Conservation (phyloP, 2,797 vertebrate species). For the Neopelma chrysocephalum region DNA sequence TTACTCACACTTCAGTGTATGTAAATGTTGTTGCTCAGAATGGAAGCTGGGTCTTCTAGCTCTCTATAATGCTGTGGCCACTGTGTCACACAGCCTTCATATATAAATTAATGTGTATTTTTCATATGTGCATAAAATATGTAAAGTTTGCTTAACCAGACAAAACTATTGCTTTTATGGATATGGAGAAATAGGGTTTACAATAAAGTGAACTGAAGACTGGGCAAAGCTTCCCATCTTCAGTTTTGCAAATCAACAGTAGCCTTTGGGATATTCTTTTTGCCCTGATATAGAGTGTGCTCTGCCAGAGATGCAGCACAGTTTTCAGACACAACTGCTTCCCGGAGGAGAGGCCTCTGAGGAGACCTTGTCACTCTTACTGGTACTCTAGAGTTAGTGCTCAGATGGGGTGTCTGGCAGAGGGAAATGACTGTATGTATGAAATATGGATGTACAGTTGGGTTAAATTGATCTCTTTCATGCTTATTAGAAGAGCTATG, state of each 20-base stretch:
- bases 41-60: background rate
- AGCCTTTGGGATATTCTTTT: background rate
- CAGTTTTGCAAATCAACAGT: background rate
- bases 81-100: background rate
- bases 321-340: background rate
- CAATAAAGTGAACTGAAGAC: background rate
- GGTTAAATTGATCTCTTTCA: background rate
- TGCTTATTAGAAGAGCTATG: background rate
- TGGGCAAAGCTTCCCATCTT: background rate
- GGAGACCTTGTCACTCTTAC: background rate
- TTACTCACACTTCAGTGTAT: background rate
- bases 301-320: background rate
- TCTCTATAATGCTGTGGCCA: background rate
- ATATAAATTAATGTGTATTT: background rate
- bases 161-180: background rate
- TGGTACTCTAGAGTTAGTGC: background rate
- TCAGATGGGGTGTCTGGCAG: background rate
- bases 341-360: background rate
- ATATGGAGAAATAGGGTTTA: background rate
- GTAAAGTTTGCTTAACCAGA: background rate
- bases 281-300: accelerated
- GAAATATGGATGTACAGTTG: background rate
- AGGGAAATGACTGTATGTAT: background rate
- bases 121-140: background rate
- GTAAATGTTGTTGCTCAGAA: background rate